phyloP scores from a whole-genome alignment of 2,888 invertebrate genomes.

The Drosophila algonquin region DNA sequence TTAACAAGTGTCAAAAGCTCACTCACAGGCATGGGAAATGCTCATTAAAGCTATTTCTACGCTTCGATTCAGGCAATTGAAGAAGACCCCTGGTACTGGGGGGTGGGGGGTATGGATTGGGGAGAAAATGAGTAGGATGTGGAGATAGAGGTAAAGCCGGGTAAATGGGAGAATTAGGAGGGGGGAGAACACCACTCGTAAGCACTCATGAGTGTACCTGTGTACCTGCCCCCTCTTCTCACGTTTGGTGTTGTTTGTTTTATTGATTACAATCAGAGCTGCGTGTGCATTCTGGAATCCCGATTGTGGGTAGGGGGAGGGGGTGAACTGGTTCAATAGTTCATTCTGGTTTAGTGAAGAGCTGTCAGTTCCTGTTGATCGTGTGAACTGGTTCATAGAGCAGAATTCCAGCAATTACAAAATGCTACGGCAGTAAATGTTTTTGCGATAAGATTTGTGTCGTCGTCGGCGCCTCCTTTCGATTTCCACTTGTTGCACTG shows the following conservation, averaged over 20 bases:
- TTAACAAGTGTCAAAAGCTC: constrained; percentile 50
- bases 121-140: background rate
- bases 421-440: background rate
- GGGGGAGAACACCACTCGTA: background rate
- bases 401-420: constrained; percentile 28
- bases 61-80: constrained; percentile 74
- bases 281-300: background rate
- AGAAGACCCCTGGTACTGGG: constrained; percentile 17
- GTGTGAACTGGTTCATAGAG: constrained; percentile 30
- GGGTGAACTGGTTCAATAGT: background rate
- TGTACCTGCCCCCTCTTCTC: constrained; percentile 5
- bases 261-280: constrained; percentile 4
- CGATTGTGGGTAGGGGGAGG: background rate
- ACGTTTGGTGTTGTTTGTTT: constrained; percentile 15
- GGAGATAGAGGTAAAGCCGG: background rate
- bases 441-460: constrained; percentile 60
- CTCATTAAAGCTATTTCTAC: constrained; percentile 75
- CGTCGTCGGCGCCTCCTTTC: constrained; percentile 38
- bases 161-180: constrained; percentile 5
- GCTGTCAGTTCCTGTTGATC: constrained; percentile 10
- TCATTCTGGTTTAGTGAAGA: background rate
- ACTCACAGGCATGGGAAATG: constrained; percentile 43
- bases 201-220: constrained; percentile 1
- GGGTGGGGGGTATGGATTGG: background rate
- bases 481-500: constrained; percentile 57